Percentiles rank a stretch among this genome's conserved stretches.
These are phyloP conservation scores for Temnopleurus reevesii DNA, from an alignment of 53 echinoderm and acorn worm species.

Conservation along the genomic window DNA sequence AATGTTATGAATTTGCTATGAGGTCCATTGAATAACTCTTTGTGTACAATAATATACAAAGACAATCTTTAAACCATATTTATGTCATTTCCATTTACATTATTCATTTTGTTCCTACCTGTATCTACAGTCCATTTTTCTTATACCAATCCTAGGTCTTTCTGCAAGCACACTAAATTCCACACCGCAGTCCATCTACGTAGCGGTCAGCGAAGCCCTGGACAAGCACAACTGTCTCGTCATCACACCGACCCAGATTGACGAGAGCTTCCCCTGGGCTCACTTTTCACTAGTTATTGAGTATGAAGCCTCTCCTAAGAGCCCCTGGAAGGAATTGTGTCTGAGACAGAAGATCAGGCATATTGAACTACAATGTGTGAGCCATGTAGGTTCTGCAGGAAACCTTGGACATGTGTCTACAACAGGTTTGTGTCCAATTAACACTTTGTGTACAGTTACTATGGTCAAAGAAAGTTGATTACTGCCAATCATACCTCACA, in stretches of 20 bases:
- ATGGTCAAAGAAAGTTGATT: too few relatives aligned
- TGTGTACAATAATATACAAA: too few relatives aligned
- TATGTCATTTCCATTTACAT: too few relatives aligned
- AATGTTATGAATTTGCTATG: too few relatives aligned
- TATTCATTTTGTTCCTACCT: too few relatives aligned
- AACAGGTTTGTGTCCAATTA: background rate
- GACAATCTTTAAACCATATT: too few relatives aligned
- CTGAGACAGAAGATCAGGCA: slow-evolving; percentile 77
- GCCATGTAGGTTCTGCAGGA: background rate
- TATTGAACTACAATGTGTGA: slow-evolving; percentile 60
- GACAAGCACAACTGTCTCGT: slow-evolving; percentile 74
- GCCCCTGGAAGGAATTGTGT: slow-evolving; percentile 74
- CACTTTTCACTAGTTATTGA: slow-evolving; percentile 79
- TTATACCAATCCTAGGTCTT: background rate
- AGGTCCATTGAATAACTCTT: too few relatives aligned
- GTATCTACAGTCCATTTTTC: too few relatives aligned
- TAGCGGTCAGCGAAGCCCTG: slow-evolving; percentile 45
- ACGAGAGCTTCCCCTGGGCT: slow-evolving; percentile 78
- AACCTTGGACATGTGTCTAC: background rate
- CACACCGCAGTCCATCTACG: slow-evolving; percentile 16
- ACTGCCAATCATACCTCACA: too few relatives aligned
- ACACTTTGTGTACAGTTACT: too few relatives aligned
- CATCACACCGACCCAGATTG: slow-evolving; percentile 50
- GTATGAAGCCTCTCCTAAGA: slow-evolving; percentile 56
- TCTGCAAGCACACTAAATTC: background rate